Evolutionary conservation across 2,797 vertebrate species (phyloP), one percentile per base, ranked within the genome.

Genomic region (Dicrostonyx torquatus): DNA sequence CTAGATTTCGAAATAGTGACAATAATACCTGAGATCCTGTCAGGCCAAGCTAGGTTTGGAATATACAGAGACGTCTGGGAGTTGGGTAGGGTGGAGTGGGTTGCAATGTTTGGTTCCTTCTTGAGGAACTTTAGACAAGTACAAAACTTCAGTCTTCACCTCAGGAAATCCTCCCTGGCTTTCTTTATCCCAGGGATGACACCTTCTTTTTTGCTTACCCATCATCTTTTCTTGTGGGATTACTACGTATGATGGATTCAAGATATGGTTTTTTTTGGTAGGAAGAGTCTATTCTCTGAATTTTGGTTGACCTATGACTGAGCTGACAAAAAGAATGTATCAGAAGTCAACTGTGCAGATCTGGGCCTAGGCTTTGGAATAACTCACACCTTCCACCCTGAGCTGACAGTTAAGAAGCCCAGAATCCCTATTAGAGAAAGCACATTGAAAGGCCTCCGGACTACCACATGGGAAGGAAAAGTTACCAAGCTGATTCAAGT

Each of bases 1-100:
- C 13, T 92, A 66, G 58, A 78, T 76, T 89, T 95, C n/a, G 64
- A 76, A 79, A 95, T 70, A 78, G 22, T 24, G 11, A 91, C 12
- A 22, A 13, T 26, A 53, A 75, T 37, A 75, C 92, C 89, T 91
- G 70, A 20, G 34, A 75, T 90, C 80, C 66, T n/a, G 89, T n/a
- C 84, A 55, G 66, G 8, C 34, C 2, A 13, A 72, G 48, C 34
- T 55, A 53, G 14, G 66, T 86, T 29, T 70, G 84, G 62, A 48
- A 53, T 72, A 53, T 37, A 26, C 66, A 40, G 48, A 86, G 14
- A 20, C 26, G 13, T 53, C 43, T 64, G 45, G 48, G 5, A 34
- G 64, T 15, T 24, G 29, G 11, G 62, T 64, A 29, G 26, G 11
- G 62, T 64, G 40, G 20, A 43, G 2, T 58, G 22, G 40, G 55